Evolutionary conservation across 2,113 vertebrate genomes (phyloP).

Genomic region (Neogobius melanostomus): DNA sequence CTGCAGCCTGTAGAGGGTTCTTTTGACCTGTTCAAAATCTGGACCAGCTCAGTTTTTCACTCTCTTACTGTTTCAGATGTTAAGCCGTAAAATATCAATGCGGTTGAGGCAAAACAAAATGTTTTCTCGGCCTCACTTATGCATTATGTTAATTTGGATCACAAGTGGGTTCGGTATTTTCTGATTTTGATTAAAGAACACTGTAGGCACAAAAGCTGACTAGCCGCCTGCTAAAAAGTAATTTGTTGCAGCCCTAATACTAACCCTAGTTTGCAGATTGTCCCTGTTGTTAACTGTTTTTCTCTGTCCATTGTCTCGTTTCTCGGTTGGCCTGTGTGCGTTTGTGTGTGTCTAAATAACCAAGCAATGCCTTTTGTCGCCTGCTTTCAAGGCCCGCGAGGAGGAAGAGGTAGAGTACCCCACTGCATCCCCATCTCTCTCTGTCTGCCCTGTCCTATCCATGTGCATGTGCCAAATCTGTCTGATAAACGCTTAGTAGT

Average conservation of each 20-base stretch:
- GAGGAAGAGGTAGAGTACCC: conserved; percentile 93
- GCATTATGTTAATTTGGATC: too few species aligned
- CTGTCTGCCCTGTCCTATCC: not conserved
- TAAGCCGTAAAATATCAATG: too few species aligned
- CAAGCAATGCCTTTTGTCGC: conserved; percentile 84
- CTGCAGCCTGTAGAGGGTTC: too few species aligned
- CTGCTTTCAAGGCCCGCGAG: conserved; percentile 94
- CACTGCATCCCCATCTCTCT: conserved; percentile 16
- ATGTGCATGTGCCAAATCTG: conserved; percentile 48
- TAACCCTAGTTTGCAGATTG: not conserved
- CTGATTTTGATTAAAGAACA: too few species aligned
- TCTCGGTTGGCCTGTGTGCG: conserved; percentile 24
- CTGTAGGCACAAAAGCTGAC: too few species aligned
- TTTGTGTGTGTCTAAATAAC: conserved; percentile 78
- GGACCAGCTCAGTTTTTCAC: too few species aligned
- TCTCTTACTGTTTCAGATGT: too few species aligned
- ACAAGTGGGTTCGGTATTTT: too few species aligned
- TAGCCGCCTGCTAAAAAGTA: too few species aligned
- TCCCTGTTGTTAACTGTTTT: conserved; percentile 30
- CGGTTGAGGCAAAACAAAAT: too few species aligned
- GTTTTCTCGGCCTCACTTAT: too few species aligned
- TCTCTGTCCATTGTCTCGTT: conserved; percentile 33
- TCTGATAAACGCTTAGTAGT: conserved; percentile 43
- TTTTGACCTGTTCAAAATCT: not conserved
- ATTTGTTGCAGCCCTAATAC: not conserved